These are phyloP conservation scores for Mormyrus hasselquistii DNA, from an alignment of 2,797 vertebrate genomes.

Conservation along the genomic window DNA sequence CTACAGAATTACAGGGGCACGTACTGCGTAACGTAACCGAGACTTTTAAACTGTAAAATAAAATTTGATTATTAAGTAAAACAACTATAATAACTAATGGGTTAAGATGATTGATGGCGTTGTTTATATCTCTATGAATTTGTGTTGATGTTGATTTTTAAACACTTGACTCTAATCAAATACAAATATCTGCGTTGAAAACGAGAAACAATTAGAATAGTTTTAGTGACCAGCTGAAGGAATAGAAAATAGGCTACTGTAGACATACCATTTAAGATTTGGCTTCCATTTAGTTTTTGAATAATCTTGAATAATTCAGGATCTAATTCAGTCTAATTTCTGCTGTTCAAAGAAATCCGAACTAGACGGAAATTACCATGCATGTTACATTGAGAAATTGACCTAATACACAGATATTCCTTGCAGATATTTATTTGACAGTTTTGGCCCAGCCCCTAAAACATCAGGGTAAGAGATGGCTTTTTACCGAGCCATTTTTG, in stretches of 20 bases:
- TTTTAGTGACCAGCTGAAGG: background rate
- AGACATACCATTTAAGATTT: background rate
- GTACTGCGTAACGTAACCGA: slow-evolving; percentile 37
- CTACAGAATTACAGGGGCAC: slow-evolving; percentile 61
- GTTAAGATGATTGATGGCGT: background rate
- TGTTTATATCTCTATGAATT: slow-evolving; percentile 22
- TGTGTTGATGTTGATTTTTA: background rate
- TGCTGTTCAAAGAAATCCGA: background rate
- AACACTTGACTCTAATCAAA: background rate
- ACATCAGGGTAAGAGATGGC: background rate
- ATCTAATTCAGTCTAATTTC: background rate
- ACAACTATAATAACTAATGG: background rate
- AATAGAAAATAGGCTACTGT: background rate
- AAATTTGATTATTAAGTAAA: background rate
- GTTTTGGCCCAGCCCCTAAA: background rate
- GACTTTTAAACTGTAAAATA: background rate
- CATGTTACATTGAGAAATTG: background rate
- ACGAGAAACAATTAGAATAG: background rate
- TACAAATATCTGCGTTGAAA: background rate
- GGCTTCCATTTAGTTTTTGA: background rate
- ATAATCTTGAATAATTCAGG: background rate
- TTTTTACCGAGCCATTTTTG: background rate
- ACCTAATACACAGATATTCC: background rate
- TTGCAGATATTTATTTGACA: background rate
- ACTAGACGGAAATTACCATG: background rate